phyloP scores from a whole-genome alignment of 2,113 vertebrate species.

The Brachirus orientalis region DNA sequence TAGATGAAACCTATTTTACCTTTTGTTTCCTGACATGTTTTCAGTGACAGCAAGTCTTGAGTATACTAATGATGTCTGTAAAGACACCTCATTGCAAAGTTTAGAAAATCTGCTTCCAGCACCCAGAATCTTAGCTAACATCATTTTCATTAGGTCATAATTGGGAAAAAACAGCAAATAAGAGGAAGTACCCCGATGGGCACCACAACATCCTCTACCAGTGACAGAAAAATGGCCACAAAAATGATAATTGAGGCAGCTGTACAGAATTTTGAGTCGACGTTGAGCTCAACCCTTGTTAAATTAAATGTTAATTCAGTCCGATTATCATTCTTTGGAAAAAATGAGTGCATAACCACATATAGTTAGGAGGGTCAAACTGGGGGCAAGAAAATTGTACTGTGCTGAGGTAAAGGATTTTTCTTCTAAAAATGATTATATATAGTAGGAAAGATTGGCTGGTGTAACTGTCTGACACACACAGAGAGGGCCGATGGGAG shows the following conservation, averaged over 20 bases:
- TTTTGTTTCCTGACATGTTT: too few relatives aligned
- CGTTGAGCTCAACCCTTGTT: not conserved
- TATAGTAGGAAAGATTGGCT: not conserved
- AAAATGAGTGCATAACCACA: not conserved
- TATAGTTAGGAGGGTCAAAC: not conserved
- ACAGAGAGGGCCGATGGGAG: too few relatives aligned
- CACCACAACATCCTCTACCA: not conserved
- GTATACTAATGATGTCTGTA: not conserved
- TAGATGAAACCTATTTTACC: too few relatives aligned
- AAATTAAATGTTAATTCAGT: not conserved
- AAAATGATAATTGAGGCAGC: not conserved
- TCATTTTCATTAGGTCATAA: not conserved
- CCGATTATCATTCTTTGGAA: not conserved
- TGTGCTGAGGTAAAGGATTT: too few relatives aligned
- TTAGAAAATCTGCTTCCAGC: conserved; percentile 1
- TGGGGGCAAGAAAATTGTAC: not conserved
- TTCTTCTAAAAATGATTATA: too few relatives aligned
- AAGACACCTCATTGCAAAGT: too few relatives aligned
- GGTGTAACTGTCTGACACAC: too few relatives aligned
- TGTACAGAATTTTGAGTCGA: not conserved
- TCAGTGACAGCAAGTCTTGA: too few relatives aligned
- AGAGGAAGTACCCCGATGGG: not conserved
- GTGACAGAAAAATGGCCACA: not conserved
- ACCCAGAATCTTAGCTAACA: not conserved
- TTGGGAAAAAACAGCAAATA: not conserved